Evolutionary conservation across 1,140 invertebrate genomes (phyloP).

Genomic region (Rhagoletis pomonella): DNA sequence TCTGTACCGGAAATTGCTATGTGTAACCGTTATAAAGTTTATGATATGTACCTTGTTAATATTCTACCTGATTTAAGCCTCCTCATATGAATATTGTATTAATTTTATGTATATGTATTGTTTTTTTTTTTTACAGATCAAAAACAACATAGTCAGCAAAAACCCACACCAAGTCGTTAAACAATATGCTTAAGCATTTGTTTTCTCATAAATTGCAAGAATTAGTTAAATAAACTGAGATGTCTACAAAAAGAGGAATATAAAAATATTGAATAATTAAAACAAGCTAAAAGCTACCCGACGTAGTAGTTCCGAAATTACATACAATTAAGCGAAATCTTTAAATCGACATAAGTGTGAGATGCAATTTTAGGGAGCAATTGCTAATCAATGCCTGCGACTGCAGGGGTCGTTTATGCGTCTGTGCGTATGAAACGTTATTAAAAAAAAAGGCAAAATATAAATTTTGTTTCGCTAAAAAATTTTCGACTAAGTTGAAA

Average conservation of each 20-base stretch:
- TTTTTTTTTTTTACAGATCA: slow-evolving; percentile 16
- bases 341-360: neutral
- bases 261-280: neutral
- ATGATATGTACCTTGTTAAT: too few species aligned
- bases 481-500: neutral
- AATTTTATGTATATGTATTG: too few species aligned
- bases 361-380: neutral
- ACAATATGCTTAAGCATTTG: neutral
- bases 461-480: neutral
- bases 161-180: neutral
- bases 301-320: neutral
- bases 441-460: neutral
- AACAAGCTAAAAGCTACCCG: neutral
- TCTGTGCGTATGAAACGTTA: slow-evolving; percentile 33
- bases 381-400: neutral
- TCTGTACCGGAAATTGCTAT: too few species aligned
- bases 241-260: neutral
- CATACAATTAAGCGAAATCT: neutral
- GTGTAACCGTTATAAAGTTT: too few species aligned
- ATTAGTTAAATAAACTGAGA: neutral
- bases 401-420: neutral
- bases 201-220: slow-evolving; percentile 22
- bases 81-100: neutral
- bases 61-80: too few species aligned
- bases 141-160: neutral